phyloP scores from a whole-genome alignment of 2,888 invertebrate genomes.

The Julus scanicus region DNA sequence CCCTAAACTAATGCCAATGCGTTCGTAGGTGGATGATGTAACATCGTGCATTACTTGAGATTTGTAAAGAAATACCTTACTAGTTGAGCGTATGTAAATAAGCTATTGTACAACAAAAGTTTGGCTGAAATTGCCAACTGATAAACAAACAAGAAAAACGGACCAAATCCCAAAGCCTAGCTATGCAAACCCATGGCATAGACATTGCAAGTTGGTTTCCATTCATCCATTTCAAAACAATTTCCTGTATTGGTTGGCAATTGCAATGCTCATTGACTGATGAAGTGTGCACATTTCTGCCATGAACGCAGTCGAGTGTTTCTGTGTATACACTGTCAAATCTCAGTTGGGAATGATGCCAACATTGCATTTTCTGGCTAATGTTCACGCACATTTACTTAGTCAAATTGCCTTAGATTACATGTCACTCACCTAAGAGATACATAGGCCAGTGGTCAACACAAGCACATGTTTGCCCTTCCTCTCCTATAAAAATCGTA shows the following conservation, averaged over 20 bases:
- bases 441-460: background rate
- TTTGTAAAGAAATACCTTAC: background rate
- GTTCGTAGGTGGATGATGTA: background rate
- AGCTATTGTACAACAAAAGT: background rate
- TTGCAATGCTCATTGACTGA: background rate
- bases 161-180: background rate
- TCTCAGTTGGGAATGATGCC: background rate
- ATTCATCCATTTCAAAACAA: background rate
- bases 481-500: background rate
- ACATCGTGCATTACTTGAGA: background rate
- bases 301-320: background rate
- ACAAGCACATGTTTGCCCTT: background rate
- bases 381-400: background rate
- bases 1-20: background rate
- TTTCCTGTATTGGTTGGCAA: background rate
- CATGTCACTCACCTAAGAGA: conserved; percentile 23
- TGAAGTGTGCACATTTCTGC: background rate
- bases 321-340: background rate
- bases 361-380: background rate
- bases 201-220: background rate
- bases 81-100: background rate
- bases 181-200: background rate
- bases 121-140: background rate
- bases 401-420: background rate
- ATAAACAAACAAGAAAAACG: background rate